Percentiles rank a stretch among this genome's conserved stretches.
Conservation (phyloP, 23 tunicate species). For the Oikopleura dioica region DNA sequence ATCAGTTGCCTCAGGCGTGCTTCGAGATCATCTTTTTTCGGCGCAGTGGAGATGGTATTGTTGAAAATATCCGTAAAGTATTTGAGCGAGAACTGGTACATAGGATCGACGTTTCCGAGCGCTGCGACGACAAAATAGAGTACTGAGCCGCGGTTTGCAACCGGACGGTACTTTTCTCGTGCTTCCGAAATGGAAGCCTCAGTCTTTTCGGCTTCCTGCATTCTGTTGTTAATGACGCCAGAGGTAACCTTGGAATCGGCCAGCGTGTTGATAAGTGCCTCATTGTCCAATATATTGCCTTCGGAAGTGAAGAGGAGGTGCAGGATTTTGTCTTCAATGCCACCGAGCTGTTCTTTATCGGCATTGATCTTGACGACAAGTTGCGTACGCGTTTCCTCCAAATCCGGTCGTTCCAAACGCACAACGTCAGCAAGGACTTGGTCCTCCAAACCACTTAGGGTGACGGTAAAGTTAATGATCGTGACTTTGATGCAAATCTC, state of each 20-base stretch:
- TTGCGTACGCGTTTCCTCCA: slow-evolving; percentile 60
- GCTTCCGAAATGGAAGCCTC: slow-evolving; percentile 56
- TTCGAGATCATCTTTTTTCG: slow-evolving; percentile 22
- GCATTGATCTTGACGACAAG: slow-evolving; percentile 56
- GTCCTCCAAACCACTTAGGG: slow-evolving; percentile 71
- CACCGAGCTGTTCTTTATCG: slow-evolving; percentile 65
- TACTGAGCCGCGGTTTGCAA: slow-evolving; percentile 81
- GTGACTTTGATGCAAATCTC: slow-evolving; percentile 98
- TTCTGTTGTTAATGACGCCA: slow-evolving; percentile 57
- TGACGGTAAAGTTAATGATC: slow-evolving; percentile 88
- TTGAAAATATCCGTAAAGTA: slow-evolving; percentile 67
- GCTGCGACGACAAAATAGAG: slow-evolving; percentile 75
- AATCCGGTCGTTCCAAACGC: slow-evolving; percentile 63
- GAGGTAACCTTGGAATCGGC: slow-evolving; percentile 70
- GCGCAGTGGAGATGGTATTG: slow-evolving; percentile 50
- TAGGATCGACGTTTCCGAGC: slow-evolving; percentile 56
- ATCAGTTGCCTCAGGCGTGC: slow-evolving; percentile 34
- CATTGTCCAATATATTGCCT: slow-evolving; percentile 88
- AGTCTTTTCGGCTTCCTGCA: slow-evolving; percentile 72
- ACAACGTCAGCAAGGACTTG: slow-evolving; percentile 70
- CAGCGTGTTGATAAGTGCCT: slow-evolving; percentile 46
- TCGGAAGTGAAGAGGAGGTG: slow-evolving; percentile 60
- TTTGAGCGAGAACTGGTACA: slow-evolving; percentile 82
- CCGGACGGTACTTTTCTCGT: slow-evolving; percentile 81
- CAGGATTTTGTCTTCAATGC: slow-evolving; percentile 65